Evolutionary conservation across 2,797 vertebrate species (phyloP).

Genomic region (Poeciliopsis gracilis): DNA sequence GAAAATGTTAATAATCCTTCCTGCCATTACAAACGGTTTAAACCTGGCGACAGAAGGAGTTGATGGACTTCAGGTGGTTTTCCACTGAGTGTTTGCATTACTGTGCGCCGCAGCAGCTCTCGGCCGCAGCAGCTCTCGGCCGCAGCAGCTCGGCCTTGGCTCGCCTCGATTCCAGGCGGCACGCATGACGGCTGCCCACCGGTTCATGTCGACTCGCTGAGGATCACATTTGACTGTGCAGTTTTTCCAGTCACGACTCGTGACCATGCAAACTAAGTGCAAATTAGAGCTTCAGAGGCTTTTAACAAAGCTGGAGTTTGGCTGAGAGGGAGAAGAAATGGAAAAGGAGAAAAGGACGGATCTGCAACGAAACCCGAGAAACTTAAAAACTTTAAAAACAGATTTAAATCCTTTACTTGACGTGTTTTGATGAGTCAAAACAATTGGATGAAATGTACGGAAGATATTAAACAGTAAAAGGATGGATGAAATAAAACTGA

Average conservation of each 20-base stretch:
- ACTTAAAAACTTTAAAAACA: neutral
- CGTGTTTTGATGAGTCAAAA: neutral
- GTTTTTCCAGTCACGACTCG: slow-evolving; percentile 46
- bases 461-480: neutral
- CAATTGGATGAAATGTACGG: neutral
- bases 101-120: neutral
- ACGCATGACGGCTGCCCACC: slow-evolving; percentile 40
- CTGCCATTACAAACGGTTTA: neutral
- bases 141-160: no score
- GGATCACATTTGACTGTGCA: slow-evolving; percentile 46
- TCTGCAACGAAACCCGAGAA: neutral
- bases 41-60: neutral
- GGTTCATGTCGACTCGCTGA: slow-evolving; percentile 38
- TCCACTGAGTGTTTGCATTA: slow-evolving; percentile 47
- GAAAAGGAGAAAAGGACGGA: neutral
- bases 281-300: slow-evolving; percentile 26
- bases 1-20: neutral
- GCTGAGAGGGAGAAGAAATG: neutral
- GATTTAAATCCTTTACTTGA: no score
- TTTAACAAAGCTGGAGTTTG: neutral
- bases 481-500: neutral
- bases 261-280: slow-evolving; percentile 43
- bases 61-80: slow-evolving; percentile 40
- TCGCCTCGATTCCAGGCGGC: slow-evolving; percentile 45
- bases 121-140: neutral